Conservation (phyloP, 2,888 invertebrate genomes). For the Sminthurinus aureus region DNA sequence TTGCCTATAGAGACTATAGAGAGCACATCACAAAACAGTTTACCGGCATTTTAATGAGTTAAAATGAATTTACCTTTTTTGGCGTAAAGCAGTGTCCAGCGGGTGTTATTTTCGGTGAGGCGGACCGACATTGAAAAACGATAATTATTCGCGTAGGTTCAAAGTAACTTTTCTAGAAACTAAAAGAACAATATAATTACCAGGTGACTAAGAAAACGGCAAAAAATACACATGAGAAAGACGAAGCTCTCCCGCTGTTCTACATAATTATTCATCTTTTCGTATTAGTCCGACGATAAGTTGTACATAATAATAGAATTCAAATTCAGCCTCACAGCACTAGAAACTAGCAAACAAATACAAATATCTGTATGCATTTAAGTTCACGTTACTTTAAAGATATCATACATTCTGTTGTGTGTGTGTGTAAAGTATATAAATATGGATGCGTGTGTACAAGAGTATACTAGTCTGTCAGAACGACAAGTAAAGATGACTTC, state of each 20-base stretch:
- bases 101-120: constrained; percentile 35
- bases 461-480: too few species aligned
- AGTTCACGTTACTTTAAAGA: too few species aligned
- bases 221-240: constrained; percentile 29
- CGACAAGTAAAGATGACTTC: too few species aligned
- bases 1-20: too few species aligned
- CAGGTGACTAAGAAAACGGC: constrained; percentile 4
- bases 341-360: constrained; percentile 1
- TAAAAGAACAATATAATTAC: constrained; percentile 38
- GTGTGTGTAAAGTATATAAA: too few species aligned
- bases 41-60: constrained; percentile 40
- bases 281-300: constrained; percentile 41
- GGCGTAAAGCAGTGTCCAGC: constrained; percentile 26
- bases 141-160: constrained; percentile 44
- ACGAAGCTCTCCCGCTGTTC: constrained; percentile 41
- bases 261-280: constrained; percentile 46
- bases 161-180: constrained; percentile 24
- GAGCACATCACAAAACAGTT: too few species aligned
- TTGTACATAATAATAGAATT: constrained; percentile 38
- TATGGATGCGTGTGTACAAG: too few species aligned
- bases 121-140: constrained; percentile 32
- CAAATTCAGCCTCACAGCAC: constrained; percentile 12
- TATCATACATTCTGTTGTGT: too few species aligned
- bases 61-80: constrained; percentile 34
- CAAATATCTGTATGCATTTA: neutral